Percentiles rank a stretch among this genome's conserved stretches.
phyloP scores from a whole-genome alignment of 1,140 invertebrate species.

The Procambarus clarkii region DNA sequence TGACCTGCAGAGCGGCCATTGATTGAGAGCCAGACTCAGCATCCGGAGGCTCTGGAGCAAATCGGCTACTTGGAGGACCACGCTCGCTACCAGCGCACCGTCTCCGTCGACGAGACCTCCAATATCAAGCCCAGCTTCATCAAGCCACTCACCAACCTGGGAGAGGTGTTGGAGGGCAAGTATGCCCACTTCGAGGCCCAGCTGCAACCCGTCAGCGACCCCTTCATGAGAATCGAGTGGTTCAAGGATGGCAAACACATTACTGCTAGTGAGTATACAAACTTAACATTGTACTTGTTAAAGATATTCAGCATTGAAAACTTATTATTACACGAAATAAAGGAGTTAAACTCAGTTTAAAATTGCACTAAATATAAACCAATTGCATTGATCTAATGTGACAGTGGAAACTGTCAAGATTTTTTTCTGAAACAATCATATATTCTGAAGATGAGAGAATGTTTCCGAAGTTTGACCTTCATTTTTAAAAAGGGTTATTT shows the following conservation, averaged over 20 bases:
- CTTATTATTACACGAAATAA: no score
- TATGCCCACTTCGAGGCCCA: conserved; percentile 97
- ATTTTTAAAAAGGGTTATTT: no score
- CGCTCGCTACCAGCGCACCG: conserved; percentile 88
- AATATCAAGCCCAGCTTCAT: conserved; percentile 85
- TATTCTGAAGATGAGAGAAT: no score
- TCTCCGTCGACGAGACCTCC: conserved; percentile 84
- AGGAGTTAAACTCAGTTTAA: no score
- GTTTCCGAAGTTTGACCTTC: no score
- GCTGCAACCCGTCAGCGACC: conserved; percentile 95
- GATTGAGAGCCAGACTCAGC: conserved; percentile 91
- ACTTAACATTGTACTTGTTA: not conserved
- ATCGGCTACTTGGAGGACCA: conserved; percentile 95
- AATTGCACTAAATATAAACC: no score
- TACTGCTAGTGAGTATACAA: conserved; percentile 84
- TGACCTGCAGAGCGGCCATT: conserved; percentile 81
- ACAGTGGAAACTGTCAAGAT: no score
- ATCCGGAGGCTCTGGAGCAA: conserved; percentile 94
- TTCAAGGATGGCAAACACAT: conserved; percentile 96
- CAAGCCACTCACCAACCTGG: conserved; percentile 89
- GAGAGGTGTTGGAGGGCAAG: conserved; percentile 89
- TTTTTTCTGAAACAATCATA: no score
- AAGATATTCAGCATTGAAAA: not conserved
- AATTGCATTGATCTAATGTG: no score
- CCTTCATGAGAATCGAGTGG: conserved; percentile 98